Percentiles rank a stretch among this genome's conserved stretches.
Evolutionary conservation across 2,888 invertebrate species (phyloP).

Genomic region (Petrophora chlorosata): DNA sequence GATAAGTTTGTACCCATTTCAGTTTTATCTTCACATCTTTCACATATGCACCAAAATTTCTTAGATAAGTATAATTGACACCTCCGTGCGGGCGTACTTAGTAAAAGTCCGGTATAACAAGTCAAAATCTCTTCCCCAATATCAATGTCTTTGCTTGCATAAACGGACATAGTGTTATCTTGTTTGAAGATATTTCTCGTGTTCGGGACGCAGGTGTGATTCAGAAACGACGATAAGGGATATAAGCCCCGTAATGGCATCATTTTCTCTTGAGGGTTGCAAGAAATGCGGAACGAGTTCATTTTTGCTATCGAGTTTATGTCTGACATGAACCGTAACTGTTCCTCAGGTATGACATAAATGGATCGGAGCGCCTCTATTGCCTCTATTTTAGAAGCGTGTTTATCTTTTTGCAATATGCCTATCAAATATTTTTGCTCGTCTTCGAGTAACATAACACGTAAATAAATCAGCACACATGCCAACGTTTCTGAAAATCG

Average conservation of each 20-base stretch:
- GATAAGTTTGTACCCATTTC: slow-evolving; percentile 84
- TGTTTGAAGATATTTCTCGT: slow-evolving; percentile 84
- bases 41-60: slow-evolving; percentile 86
- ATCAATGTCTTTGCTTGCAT: slow-evolving; percentile 83
- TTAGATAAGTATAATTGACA: slow-evolving; percentile 85
- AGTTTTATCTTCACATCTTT: slow-evolving; percentile 85
- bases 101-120: slow-evolving; percentile 86
- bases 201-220: slow-evolving; percentile 88
- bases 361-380: slow-evolving; percentile 63
- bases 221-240: slow-evolving; percentile 86
- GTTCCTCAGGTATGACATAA: slow-evolving; percentile 72
- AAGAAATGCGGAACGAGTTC: slow-evolving; percentile 86
- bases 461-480: slow-evolving; percentile 57
- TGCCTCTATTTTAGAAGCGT: slow-evolving; percentile 68
- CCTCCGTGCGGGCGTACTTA: slow-evolving; percentile 86
- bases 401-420: slow-evolving; percentile 67
- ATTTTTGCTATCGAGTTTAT: slow-evolving; percentile 84
- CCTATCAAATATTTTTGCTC: slow-evolving; percentile 71
- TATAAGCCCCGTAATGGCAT: slow-evolving; percentile 85
- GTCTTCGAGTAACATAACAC: slow-evolving; percentile 56
- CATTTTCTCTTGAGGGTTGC: slow-evolving; percentile 48
- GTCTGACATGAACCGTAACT: slow-evolving; percentile 77
- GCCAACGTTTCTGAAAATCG: slow-evolving; percentile 43
- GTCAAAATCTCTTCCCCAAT: slow-evolving; percentile 85
- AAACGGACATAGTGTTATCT: slow-evolving; percentile 81